phyloP scores from a whole-genome alignment of 2,797 vertebrate genomes.

The Streptopelia turtur region DNA sequence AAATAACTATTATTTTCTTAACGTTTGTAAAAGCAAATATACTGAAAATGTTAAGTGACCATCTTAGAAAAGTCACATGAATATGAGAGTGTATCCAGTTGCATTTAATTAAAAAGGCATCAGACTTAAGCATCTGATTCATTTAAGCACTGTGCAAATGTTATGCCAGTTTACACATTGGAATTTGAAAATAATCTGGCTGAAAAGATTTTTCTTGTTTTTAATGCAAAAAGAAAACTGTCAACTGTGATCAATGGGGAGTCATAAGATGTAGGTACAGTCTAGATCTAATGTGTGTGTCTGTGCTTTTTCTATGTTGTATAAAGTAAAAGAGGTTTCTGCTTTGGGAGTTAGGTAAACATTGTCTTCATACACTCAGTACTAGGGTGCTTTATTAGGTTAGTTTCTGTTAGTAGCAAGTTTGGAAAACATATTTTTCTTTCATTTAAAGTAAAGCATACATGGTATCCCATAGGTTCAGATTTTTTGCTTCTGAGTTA shows the following conservation, averaged over 20 bases:
- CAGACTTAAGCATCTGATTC: not conserved
- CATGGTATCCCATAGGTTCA: not conserved
- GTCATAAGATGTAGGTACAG: not conserved
- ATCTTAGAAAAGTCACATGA: not conserved
- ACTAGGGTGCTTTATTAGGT: not conserved
- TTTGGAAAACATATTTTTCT: not conserved
- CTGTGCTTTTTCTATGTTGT: not conserved
- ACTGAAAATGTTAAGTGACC: not conserved
- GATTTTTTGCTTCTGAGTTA: not conserved
- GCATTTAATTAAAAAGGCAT: not conserved
- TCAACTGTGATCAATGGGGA: not conserved
- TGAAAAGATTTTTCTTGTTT: not conserved
- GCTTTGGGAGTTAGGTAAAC: not conserved
- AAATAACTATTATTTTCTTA: not conserved
- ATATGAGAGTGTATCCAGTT: not conserved
- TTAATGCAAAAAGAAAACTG: not conserved
- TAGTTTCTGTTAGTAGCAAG: not conserved
- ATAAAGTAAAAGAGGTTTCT: not conserved
- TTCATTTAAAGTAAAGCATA: not conserved
- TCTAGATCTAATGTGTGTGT: not conserved
- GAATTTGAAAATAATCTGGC: not conserved
- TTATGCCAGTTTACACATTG: not conserved
- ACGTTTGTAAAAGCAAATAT: not conserved
- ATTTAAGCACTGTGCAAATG: not conserved
- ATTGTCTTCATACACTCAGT: not conserved